These are phyloP conservation scores for Emydocephalus ijimae DNA, from an alignment of 2,113 vertebrate genomes.

Conservation along the genomic window DNA sequence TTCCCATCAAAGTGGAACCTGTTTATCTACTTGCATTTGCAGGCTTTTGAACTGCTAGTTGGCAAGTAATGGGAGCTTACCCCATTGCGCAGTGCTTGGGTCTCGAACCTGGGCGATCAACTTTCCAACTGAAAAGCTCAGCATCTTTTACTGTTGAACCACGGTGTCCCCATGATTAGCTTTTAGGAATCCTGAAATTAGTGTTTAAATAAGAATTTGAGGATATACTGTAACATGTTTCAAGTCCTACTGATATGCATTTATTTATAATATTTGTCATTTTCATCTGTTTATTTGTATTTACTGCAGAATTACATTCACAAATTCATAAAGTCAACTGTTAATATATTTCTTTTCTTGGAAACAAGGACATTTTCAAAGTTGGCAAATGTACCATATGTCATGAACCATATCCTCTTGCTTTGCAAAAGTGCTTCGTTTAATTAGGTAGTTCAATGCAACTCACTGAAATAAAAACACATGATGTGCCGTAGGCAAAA, in stretches of 20 bases:
- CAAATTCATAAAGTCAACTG: conserved; percentile 36
- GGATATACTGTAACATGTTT: neutral
- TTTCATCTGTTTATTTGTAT: neutral
- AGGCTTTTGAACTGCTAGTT: no score
- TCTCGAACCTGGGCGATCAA: neutral
- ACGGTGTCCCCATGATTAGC: neutral
- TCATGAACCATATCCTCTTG: conserved; percentile 46
- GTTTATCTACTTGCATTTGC: no score
- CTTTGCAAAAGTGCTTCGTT: conserved; percentile 70
- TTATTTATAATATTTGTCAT: conserved; percentile 14
- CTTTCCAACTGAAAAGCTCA: neutral
- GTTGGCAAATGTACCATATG: conserved; percentile 34
- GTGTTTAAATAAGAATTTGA: no score
- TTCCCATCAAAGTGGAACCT: no score
- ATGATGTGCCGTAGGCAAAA: conserved; percentile 73
- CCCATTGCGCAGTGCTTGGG: neutral
- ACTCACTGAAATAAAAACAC: conserved; percentile 72
- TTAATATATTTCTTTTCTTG: conserved; percentile 37
- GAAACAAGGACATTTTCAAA: conserved; percentile 50
- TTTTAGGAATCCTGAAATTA: neutral
- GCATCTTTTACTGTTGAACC: neutral
- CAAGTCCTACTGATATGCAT: conserved; percentile 27
- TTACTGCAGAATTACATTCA: conserved; percentile 15
- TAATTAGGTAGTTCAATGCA: conserved; percentile 67
- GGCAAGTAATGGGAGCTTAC: no score